phyloP scores from a whole-genome alignment of 2,113 vertebrate species.

The Crotophaga sulcirostris region DNA sequence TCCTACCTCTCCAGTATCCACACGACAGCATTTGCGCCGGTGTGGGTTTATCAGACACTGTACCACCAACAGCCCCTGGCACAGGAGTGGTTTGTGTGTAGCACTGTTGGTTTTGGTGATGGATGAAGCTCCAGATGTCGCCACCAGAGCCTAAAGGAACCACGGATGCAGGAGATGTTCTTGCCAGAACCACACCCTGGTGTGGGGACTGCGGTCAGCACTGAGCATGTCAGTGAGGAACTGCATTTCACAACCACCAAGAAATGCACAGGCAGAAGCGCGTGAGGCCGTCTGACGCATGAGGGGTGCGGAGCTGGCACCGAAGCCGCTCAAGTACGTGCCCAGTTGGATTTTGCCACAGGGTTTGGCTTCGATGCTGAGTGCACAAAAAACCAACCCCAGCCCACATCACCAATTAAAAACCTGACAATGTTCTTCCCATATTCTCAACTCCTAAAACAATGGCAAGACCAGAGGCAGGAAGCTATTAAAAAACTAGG shows the following conservation, averaged over 20 bases:
- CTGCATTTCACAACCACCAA: rapidly evolving
- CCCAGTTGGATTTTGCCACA: rapidly evolving
- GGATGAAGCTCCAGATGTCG: background rate
- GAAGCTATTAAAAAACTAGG: rapidly evolving
- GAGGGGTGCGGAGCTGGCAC: rapidly evolving
- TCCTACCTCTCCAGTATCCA: rapidly evolving
- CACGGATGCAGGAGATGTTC: background rate
- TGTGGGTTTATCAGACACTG: rapidly evolving
- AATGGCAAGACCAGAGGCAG: background rate
- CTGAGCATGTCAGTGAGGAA: rapidly evolving
- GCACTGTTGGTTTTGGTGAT: rapidly evolving
- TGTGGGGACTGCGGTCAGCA: background rate
- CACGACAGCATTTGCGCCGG: rapidly evolving
- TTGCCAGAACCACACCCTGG: background rate
- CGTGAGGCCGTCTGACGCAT: background rate
- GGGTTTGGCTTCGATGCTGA: no score
- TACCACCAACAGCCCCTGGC: no score
- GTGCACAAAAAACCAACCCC: background rate
- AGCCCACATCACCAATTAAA: background rate
- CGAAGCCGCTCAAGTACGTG: rapidly evolving
- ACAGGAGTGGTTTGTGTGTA: no score
- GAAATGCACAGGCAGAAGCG: rapidly evolving
- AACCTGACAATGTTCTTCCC: background rate
- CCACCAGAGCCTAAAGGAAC: background rate
- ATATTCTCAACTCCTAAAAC: background rate